Percentiles rank a stretch among this genome's conserved stretches.
These are phyloP conservation scores for Ictalurus punctatus DNA, from an alignment of 2,113 vertebrate genomes.

Conservation along the genomic window DNA sequence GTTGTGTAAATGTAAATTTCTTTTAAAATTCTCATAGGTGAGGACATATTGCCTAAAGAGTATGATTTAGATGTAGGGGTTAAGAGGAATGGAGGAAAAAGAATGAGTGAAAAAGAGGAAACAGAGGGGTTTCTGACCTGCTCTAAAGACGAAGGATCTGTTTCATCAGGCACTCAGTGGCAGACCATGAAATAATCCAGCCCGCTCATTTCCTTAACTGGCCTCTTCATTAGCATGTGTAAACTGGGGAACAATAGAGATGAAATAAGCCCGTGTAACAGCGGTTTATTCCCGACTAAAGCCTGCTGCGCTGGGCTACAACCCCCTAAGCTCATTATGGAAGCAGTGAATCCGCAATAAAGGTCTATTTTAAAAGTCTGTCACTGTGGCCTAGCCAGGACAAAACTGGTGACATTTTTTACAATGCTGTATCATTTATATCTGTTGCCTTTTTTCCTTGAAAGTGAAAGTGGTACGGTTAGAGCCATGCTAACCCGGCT, in stretches of 20 bases:
- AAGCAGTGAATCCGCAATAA: conserved; percentile 31
- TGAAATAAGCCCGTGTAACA: conserved; percentile 51
- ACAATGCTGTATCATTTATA: conserved; percentile 8
- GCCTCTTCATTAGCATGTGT: conserved; percentile 55
- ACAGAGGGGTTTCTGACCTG: conserved; percentile 4
- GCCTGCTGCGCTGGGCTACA: conserved; percentile 26
- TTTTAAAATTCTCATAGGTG: not conserved
- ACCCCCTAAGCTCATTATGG: conserved; percentile 42
- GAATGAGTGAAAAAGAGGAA: not conserved
- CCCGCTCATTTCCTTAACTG: conserved; percentile 50
- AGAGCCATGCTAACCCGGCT: not conserved
- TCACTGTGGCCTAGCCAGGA: conserved; percentile 30
- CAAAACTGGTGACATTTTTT: conserved; percentile 1
- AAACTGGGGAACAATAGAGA: conserved; percentile 48
- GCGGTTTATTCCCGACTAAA: conserved; percentile 51
- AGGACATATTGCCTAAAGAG: not conserved
- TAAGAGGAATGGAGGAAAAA: not conserved
- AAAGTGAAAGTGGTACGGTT: conserved; percentile 13
- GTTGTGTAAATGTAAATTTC: not conserved
- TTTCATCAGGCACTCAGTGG: conserved; percentile 46
- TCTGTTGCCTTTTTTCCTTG: conserved; percentile 11
- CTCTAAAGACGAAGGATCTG: conserved; percentile 39
- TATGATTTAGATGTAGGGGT: not conserved
- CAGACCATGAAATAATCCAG: conserved; percentile 52
- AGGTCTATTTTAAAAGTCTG: conserved; percentile 31